Evolutionary conservation across 2,797 vertebrate genomes (phyloP).

Genomic region (Falco novaeseelandiae): DNA sequence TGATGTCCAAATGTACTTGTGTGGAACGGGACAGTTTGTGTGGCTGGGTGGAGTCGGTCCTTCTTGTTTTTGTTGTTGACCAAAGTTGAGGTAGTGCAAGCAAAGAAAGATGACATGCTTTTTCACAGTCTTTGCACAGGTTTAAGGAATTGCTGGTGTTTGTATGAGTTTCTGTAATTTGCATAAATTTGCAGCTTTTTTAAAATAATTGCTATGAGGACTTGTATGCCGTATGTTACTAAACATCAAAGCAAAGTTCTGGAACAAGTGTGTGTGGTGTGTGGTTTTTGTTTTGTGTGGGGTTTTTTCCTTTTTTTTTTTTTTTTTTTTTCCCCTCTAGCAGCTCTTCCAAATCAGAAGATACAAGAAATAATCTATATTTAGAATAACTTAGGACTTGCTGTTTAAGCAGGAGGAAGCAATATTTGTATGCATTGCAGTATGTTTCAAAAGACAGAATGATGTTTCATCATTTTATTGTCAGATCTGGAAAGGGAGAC

Average conservation of each 20-base stretch:
- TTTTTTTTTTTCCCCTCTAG: not conserved
- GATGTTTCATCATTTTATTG: constrained; percentile 73
- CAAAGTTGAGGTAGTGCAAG: not conserved
- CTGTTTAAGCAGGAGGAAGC: constrained; percentile 55
- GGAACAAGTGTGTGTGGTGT: not conserved
- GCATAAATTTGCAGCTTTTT: constrained; percentile 25
- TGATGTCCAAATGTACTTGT: not conserved
- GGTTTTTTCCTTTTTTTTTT: not conserved
- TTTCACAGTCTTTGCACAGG: not conserved
- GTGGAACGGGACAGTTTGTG: not conserved
- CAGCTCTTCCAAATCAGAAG: constrained; percentile 37
- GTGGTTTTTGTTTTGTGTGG: not conserved
- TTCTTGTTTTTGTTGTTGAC: not conserved
- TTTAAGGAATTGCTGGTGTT: constrained; percentile 21
- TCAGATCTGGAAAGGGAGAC: constrained; percentile 74
- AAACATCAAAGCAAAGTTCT: constrained; percentile 19
- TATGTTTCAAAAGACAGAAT: constrained; percentile 54
- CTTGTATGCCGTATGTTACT: not conserved
- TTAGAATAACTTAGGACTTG: constrained; percentile 48
- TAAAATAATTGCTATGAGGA: not conserved
- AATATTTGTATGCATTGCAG: constrained; percentile 44
- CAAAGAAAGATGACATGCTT: not conserved
- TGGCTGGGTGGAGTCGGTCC: not conserved
- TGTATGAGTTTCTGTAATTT: constrained; percentile 7
- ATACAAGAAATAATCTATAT: constrained; percentile 18